Conservation (phyloP, 2,888 invertebrate genomes). For the Encarsia formosa region DNA sequence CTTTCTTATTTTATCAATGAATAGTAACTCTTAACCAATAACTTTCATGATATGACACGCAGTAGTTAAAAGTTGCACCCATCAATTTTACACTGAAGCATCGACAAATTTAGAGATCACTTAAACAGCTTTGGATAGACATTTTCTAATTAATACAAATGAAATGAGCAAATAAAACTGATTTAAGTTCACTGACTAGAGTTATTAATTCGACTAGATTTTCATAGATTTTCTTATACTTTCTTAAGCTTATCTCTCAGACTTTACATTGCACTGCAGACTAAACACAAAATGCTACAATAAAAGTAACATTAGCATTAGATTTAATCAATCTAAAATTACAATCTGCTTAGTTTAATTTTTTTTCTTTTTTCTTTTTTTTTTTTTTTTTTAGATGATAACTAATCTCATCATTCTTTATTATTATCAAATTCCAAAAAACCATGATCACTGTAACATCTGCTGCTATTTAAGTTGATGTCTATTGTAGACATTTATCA, state of each 20-base stretch:
- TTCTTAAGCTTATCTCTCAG: constrained; percentile 17
- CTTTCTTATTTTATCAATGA: constrained; percentile 1
- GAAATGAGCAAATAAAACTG: constrained; percentile 28
- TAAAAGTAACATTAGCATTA: constrained; percentile 16
- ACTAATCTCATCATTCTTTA: constrained; percentile 8
- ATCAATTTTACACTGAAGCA: constrained; percentile 11
- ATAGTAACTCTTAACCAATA: constrained; percentile 7
- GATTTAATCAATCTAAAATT: not conserved
- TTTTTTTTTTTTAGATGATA: no score
- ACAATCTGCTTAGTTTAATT: no score
- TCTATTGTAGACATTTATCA: no score
- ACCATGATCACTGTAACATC: constrained; percentile 4
- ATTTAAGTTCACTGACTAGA: constrained; percentile 44
- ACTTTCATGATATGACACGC: constrained; percentile 10
- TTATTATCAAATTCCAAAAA: constrained; percentile 20
- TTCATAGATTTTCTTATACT: constrained; percentile 27
- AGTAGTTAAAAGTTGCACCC: constrained; percentile 12
- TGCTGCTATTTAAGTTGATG: no score
- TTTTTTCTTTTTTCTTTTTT: no score
- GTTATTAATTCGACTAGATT: constrained; percentile 45
- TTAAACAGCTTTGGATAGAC: constrained; percentile 12
- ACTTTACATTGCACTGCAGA: constrained; percentile 14
- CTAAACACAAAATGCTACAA: constrained; percentile 13
- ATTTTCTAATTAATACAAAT: constrained; percentile 8
- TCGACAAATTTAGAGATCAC: no score